Evolutionary conservation across 2,113 vertebrate genomes (phyloP).

Genomic region (Paraplagusia blochii): DNA sequence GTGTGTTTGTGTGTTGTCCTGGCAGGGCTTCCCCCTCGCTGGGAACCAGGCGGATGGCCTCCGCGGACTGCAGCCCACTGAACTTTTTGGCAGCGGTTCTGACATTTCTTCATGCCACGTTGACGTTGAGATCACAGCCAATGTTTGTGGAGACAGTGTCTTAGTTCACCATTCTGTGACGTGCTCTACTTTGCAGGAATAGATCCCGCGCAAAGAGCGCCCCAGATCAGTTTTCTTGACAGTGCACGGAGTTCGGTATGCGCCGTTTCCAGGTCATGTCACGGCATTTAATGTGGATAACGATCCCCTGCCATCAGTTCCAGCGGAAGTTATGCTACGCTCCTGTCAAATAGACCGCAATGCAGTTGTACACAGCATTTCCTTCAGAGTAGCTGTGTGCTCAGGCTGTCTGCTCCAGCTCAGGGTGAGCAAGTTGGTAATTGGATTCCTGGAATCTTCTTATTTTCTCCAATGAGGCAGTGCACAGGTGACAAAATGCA

Average conservation of each 20-base stretch:
- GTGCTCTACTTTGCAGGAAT: slow-evolving; percentile 47
- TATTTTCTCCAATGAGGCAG: slow-evolving; percentile 63
- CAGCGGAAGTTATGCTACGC: slow-evolving; percentile 1
- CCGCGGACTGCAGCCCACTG: slow-evolving; percentile 50
- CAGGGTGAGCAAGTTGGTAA: slow-evolving; percentile 61
- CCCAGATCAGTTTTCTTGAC: slow-evolving; percentile 30
- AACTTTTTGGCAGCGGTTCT: slow-evolving; percentile 62
- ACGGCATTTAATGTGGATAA: slow-evolving; percentile 47
- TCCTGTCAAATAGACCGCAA: slow-evolving; percentile 30
- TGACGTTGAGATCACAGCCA: slow-evolving; percentile 55
- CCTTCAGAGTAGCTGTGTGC: slow-evolving; percentile 35
- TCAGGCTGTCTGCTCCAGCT: slow-evolving; percentile 43
- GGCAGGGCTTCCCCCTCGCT: slow-evolving; percentile 26
- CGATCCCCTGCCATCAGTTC: slow-evolving; percentile 17
- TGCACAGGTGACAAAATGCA: slow-evolving; percentile 62
- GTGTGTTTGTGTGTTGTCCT: slow-evolving; percentile 32
- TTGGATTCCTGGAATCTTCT: slow-evolving; percentile 73
- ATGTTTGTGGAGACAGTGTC: slow-evolving; percentile 48
- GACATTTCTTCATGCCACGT: slow-evolving; percentile 57
- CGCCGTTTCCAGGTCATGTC: slow-evolving; percentile 36
- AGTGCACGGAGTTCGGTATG: slow-evolving; percentile 10
- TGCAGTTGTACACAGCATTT: slow-evolving; percentile 14
- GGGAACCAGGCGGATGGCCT: slow-evolving; percentile 57
- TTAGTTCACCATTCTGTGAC: slow-evolving; percentile 42
- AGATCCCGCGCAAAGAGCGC: slow-evolving; percentile 32